Conservation (phyloP, 2,797 vertebrate genomes). For the Rousettus madagascariensis region DNA sequence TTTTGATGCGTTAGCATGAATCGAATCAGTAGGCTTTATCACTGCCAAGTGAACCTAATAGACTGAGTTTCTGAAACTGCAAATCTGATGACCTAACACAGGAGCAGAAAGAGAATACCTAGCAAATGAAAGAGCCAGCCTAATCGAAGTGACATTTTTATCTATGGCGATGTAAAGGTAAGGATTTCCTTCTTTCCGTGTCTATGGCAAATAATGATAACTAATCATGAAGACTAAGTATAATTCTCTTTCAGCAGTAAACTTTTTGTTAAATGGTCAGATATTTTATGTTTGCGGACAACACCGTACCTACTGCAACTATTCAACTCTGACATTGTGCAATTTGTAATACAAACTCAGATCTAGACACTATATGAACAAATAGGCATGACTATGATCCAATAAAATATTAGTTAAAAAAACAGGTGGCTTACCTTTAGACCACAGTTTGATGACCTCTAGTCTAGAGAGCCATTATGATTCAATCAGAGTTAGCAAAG, state of each 20-base stretch:
- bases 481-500: neutral
- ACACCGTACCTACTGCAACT: neutral
- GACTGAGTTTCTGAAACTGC: slow-evolving; percentile 4
- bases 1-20: neutral
- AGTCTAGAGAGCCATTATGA: neutral
- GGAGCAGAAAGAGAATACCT: neutral
- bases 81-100: neutral
- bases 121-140: neutral
- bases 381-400: neutral
- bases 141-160: slow-evolving; percentile 27
- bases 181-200: neutral
- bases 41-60: neutral
- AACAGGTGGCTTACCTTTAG: neutral
- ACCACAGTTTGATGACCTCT: neutral
- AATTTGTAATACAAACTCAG: neutral
- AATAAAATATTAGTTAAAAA: slow-evolving; percentile 4
- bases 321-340: neutral
- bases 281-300: neutral
- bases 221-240: neutral
- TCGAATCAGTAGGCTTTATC: neutral
- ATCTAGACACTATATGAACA: neutral
- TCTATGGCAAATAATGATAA: neutral
- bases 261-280: neutral
- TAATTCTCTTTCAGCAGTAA: neutral
- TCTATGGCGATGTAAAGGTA: neutral